phyloP scores from a whole-genome alignment of 2,888 invertebrate genomes.

The Coelopa pilipes region DNA sequence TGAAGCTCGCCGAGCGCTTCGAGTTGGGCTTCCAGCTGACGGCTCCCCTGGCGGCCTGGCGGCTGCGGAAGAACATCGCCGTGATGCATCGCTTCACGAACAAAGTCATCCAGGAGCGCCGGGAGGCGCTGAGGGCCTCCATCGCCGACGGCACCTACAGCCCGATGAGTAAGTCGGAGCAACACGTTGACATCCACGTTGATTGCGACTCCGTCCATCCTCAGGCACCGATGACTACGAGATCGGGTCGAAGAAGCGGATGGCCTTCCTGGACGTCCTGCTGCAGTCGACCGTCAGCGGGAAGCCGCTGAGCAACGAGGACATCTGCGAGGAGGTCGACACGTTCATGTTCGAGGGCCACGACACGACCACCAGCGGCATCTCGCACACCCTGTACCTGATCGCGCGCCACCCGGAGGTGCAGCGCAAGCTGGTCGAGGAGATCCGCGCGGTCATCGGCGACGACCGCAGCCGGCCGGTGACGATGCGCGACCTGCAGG shows the following conservation, averaged over 20 bases:
- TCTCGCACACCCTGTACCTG: conserved; percentile 58
- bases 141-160: conserved; percentile 44
- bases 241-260: conserved; percentile 70
- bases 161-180: conserved; percentile 37
- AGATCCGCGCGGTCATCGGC: conserved; percentile 55
- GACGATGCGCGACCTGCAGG: conserved; percentile 51
- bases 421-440: conserved; percentile 58
- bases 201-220: not conserved
- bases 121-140: conserved; percentile 26
- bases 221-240: not conserved
- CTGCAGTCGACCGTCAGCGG: conserved; percentile 70
- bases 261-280: conserved; percentile 75
- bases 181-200: not conserved
- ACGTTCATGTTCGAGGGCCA: conserved; percentile 77
- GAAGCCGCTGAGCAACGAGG: conserved; percentile 69
- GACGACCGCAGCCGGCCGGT: conserved; percentile 47
- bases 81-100: conserved; percentile 45
- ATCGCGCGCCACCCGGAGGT: conserved; percentile 57
- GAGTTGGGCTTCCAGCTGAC: conserved; percentile 51
- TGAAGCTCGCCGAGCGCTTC: conserved; percentile 52
- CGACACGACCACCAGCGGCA: conserved; percentile 64
- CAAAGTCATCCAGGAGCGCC: conserved; percentile 44
- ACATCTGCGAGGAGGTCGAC: conserved; percentile 76
- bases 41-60: conserved; percentile 39
- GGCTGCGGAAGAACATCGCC: conserved; percentile 36